These are phyloP conservation scores for Meliscaeva auricollis DNA, from an alignment of 2,888 invertebrate species.

Conservation along the genomic window DNA sequence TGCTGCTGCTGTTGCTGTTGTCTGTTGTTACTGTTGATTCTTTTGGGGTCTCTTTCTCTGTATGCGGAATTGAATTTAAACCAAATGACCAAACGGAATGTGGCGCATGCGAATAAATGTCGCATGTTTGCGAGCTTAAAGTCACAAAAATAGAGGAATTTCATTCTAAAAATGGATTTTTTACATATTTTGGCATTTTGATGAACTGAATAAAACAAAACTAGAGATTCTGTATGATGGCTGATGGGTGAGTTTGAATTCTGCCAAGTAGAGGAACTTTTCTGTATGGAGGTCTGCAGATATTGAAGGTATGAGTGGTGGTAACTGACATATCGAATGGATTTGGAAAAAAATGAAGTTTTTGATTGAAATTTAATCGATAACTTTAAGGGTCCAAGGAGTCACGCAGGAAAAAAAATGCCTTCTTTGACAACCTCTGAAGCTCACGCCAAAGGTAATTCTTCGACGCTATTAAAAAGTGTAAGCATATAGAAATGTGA, in stretches of 20 bases:
- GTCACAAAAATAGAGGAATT: slow-evolving; percentile 34
- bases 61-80: slow-evolving; percentile 70
- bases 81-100: slow-evolving; percentile 74
- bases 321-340: too few species aligned
- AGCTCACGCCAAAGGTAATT: too few species aligned
- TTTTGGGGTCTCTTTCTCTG: slow-evolving; percentile 4
- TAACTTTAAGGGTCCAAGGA: too few species aligned
- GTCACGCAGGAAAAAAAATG: too few species aligned
- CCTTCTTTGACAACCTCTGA: too few species aligned
- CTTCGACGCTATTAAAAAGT: too few species aligned
- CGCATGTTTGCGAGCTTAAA: slow-evolving; percentile 26
- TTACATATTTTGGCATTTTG: slow-evolving; percentile 7
- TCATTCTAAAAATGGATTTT: slow-evolving; percentile 11
- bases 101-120: slow-evolving; percentile 65
- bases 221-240: not conserved
- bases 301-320: too few species aligned
- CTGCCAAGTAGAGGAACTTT: too few species aligned
- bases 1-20: not conserved
- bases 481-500: too few species aligned
- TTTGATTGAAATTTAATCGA: too few species aligned
- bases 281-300: too few species aligned
- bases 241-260: not conserved
- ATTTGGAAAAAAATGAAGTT: too few species aligned
- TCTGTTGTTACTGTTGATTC: slow-evolving; percentile 6
- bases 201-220: slow-evolving; percentile 4